Conservation (phyloP, 2,888 invertebrate genomes). For the Anthrax anthrax region DNA sequence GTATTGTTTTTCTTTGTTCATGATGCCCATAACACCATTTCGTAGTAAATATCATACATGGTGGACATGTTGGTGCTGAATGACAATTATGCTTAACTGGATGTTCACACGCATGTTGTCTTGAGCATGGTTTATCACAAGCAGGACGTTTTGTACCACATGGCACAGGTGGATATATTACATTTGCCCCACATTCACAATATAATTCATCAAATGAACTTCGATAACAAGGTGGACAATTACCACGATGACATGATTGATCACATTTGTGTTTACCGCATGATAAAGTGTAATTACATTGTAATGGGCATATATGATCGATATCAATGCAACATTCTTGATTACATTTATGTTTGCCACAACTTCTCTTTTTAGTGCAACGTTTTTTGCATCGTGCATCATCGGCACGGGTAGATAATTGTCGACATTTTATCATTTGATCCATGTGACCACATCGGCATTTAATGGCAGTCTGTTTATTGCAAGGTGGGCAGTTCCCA, state of each 20-base stretch:
- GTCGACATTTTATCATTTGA: conserved; percentile 62
- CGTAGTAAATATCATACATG: conserved; percentile 74
- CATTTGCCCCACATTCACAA: conserved; percentile 80
- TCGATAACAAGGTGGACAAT: conserved; percentile 62
- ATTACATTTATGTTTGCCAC: conserved; percentile 83
- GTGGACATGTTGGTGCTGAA: conserved; percentile 52
- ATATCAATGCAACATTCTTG: conserved; percentile 74
- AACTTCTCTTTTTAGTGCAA: conserved; percentile 75
- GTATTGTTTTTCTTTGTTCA: conserved; percentile 75
- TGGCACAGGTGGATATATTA: conserved; percentile 78
- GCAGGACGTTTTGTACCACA: conserved; percentile 80
- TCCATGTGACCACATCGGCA: conserved; percentile 81
- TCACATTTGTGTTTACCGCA: conserved; percentile 86
- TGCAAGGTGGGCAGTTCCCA: conserved; percentile 66
- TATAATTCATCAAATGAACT: conserved; percentile 75
- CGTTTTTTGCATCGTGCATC: conserved; percentile 76
- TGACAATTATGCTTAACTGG: conserved; percentile 76
- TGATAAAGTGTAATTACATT: conserved; percentile 65
- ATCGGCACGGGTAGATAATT: conserved; percentile 52
- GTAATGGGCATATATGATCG: conserved; percentile 72
- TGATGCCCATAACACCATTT: conserved; percentile 72
- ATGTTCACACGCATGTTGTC: conserved; percentile 67
- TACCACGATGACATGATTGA: conserved; percentile 77
- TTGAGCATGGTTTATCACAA: conserved; percentile 63
- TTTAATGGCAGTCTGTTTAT: conserved; percentile 53